Base-by-base conservation (phyloP, 2,888 invertebrate genomes). In the Linyphia triangularis region DNA sequence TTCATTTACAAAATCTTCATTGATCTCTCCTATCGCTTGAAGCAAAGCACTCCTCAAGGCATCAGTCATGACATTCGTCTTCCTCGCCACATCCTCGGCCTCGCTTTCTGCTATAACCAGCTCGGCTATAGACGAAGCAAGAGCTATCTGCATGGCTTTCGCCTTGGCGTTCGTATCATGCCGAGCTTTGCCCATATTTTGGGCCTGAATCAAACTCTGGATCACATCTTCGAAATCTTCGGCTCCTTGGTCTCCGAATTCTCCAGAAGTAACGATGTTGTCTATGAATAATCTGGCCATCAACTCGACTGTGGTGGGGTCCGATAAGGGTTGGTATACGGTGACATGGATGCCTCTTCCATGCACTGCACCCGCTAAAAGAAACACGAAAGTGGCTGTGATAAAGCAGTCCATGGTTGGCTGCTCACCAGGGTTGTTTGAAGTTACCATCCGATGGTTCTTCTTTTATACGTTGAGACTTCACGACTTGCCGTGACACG, bases 181-280 rank as follows among this genome's bases (percentile, higher is more conserved):
- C 13, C 40, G 40, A 0, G 59, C 69, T 51, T 69, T 70, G 0
- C 40, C 26, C 9, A 70, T 59, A 13, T n/a, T 70, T 19, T 81
- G 81, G 16, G 81, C 81, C 28, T 69, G 81, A 10, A 81, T 37
- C 6, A 81, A 30, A 59, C 69, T 70, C 26, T 81, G 33, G 19
- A 81, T 70, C 7, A 81, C 69, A 30, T 81, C 81, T 0, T 70
- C 70, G 33, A 81, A 81, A 19, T 81, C 81, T 57, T 81, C 81
- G 24, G 69, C 37, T 13, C 69, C 69, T 37, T 81, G 81, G 33
- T 57, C 24, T 22, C 81, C 69, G 24, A 81, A 81, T 37, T 26
- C 70, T 26, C 70, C 69, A 37, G 69, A 16, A 1, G 2, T 7
- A 7, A 37, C 59, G 10, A 81, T 59, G 40, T 81, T 69, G 30